Evolutionary conservation across 2,888 invertebrate genomes (phyloP).

Genomic region (Synanthedon myopaeformis): DNA sequence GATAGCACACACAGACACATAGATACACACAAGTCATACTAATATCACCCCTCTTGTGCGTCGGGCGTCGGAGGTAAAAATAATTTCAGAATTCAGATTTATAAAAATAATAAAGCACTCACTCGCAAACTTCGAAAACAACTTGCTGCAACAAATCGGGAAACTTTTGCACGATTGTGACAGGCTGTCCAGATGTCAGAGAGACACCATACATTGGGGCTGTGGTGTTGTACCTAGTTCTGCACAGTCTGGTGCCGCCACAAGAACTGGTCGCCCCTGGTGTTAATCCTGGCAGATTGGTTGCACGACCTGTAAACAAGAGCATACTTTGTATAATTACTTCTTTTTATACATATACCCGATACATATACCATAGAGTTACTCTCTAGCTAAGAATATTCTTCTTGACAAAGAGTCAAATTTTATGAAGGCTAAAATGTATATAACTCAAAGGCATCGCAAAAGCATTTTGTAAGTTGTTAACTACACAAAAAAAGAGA

Average conservation of each 20-base stretch:
- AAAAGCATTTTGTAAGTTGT: no score
- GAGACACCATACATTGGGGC: constrained; percentile 97
- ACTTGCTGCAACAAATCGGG: constrained; percentile 93
- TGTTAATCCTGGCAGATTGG: constrained; percentile 34
- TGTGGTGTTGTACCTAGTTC: constrained; percentile 91
- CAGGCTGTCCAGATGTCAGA: constrained; percentile 90
- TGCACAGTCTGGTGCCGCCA: constrained; percentile 82
- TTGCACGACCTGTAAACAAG: constrained; percentile 39
- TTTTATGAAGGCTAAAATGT: background rate
- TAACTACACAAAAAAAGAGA: no score
- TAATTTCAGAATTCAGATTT: no score
- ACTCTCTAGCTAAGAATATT: no score
- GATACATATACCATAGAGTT: no score
- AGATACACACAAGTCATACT: no score
- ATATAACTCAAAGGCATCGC: no score
- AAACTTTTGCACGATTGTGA: constrained; percentile 94
- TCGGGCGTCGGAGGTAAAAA: no score
- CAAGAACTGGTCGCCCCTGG: constrained; percentile 38
- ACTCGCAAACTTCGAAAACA: constrained; percentile 94
- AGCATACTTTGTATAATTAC: background rate
- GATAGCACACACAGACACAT: no score
- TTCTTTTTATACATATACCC: no score
- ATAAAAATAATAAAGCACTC: constrained; percentile 46
- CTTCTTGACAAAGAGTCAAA: background rate
- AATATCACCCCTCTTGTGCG: no score